phyloP scores from a whole-genome alignment of 2,113 vertebrate genomes.

The Pristiophorus japonicus region DNA sequence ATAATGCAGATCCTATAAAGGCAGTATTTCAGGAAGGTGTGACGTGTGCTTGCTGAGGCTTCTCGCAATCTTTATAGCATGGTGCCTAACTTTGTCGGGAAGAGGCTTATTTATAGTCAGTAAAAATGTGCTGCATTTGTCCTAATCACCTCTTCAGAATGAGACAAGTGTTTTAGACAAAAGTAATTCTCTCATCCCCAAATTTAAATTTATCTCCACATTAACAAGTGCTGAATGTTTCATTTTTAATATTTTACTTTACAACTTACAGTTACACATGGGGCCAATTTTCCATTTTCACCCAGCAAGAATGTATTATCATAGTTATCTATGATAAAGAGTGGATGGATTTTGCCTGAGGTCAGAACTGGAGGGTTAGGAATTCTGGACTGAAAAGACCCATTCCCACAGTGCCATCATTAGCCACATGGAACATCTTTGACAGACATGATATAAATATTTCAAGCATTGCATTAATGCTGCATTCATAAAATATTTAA shows the following conservation, averaged over 20 bases:
- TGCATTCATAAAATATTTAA: slow-evolving; percentile 12
- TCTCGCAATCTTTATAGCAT: neutral
- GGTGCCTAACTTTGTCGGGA: neutral
- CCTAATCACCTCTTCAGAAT: neutral
- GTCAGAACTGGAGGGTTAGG: neutral
- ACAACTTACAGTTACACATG: neutral
- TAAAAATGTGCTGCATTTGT: neutral
- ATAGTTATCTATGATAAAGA: neutral
- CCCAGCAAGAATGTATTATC: neutral
- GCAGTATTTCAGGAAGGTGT: neutral
- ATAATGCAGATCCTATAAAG: neutral
- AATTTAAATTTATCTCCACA: neutral
- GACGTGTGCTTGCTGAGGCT: neutral
- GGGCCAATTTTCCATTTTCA: neutral
- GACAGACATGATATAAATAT: slow-evolving; percentile 10
- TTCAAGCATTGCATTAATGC: neutral
- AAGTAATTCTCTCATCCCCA: neutral
- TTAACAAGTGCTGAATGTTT: neutral
- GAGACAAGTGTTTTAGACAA: neutral
- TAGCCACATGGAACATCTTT: neutral
- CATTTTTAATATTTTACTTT: neutral
- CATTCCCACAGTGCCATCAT: slow-evolving; percentile 15
- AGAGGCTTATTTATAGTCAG: neutral
- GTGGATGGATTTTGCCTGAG: slow-evolving; percentile 4
- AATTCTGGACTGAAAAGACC: neutral